A percentile compares a stretch with the other conserved stretches of the same genome.
Evolutionary conservation across 2,113 vertebrate species (phyloP).

Genomic region (Hyla sarda): DNA sequence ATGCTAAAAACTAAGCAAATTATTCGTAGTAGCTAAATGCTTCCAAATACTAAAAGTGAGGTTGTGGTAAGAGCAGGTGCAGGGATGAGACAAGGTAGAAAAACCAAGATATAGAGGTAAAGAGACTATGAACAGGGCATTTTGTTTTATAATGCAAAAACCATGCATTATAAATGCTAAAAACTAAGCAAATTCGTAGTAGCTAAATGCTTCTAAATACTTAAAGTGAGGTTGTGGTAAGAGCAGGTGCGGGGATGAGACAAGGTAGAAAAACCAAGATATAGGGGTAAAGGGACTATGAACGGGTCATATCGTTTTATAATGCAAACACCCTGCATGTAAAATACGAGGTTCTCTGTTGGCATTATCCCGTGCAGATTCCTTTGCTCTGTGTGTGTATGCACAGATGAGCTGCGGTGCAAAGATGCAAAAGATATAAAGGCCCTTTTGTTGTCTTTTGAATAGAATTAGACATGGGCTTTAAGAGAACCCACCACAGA

Average conservation of each 20-base stretch:
- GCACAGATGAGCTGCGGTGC: conserved; percentile 86
- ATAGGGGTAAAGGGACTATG: background rate
- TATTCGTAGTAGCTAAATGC: too few relatives aligned
- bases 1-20: too few relatives aligned
- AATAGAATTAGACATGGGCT: conserved; percentile 94
- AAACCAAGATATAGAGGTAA: background rate
- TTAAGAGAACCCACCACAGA: conserved; percentile 89
- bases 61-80: background rate
- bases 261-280: background rate
- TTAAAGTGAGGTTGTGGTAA: background rate
- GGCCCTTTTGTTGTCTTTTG: conserved; percentile 85
- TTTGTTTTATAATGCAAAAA: background rate
- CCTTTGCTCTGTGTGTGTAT: conserved; percentile 77
- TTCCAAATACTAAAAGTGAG: background rate
- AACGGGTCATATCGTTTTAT: background rate
- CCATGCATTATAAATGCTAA: too few relatives aligned
- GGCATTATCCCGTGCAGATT: conserved; percentile 70
- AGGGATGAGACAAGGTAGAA: background rate
- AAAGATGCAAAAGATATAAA: conserved; percentile 83
- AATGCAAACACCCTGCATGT: conserved; percentile 13
- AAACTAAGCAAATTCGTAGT: too few relatives aligned
- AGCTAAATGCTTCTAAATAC: background rate
- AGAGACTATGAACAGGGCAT: background rate
- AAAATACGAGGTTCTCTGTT: conserved; percentile 2
- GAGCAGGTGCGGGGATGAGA: too few relatives aligned